Conservation (phyloP, 2,888 invertebrate genomes). For the Melolontha melolontha region DNA sequence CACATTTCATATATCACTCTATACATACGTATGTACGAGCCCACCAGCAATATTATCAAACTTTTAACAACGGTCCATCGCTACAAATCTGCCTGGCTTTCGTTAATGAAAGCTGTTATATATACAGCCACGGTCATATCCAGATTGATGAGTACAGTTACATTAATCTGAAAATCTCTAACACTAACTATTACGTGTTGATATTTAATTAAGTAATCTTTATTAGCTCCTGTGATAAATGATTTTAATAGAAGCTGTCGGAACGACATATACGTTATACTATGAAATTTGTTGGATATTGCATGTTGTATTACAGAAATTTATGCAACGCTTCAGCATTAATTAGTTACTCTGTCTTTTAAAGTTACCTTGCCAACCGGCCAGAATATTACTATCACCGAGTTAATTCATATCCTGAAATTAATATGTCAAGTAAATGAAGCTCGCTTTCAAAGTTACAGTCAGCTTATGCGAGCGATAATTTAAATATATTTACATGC, state of each 20-base stretch:
- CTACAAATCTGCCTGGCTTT: no score
- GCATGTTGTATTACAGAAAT: conserved; percentile 16
- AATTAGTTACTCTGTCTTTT: conserved; percentile 28
- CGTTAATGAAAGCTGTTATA: background rate
- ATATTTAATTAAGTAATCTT: conserved; percentile 34
- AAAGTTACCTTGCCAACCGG: conserved; percentile 20
- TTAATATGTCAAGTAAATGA: background rate
- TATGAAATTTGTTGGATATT: conserved; percentile 19
- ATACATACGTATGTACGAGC: no score
- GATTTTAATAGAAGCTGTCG: conserved; percentile 28
- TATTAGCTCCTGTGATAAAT: conserved; percentile 27
- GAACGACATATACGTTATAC: conserved; percentile 10
- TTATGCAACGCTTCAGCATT: conserved; percentile 21
- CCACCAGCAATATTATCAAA: no score
- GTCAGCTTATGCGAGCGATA: no score
- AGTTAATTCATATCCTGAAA: conserved; percentile 15
- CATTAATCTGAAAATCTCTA: conserved; percentile 3
- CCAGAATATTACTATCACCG: conserved; percentile 5
- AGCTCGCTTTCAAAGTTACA: no score
- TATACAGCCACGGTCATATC: background rate
- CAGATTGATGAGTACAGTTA: conserved; percentile 4
- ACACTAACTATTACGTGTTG: conserved; percentile 12
- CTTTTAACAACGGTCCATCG: no score
- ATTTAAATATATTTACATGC: no score
- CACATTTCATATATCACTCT: no score